Percentiles rank a stretch among this genome's conserved stretches.
phyloP scores from a whole-genome alignment of 2,888 invertebrate genomes.

The Conchocele bisecta region DNA sequence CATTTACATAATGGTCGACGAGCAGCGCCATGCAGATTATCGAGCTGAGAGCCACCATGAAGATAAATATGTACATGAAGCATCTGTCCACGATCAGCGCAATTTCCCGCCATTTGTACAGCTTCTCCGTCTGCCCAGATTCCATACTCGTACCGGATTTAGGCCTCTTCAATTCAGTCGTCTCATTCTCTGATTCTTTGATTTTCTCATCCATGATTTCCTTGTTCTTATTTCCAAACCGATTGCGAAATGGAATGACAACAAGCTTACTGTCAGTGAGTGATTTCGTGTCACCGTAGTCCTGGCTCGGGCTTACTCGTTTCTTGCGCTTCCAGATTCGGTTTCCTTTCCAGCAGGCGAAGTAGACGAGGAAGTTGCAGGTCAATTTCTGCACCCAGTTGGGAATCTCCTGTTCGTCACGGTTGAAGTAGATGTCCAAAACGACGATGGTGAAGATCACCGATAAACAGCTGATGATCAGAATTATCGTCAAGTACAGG shows the following conservation, averaged over 20 bases:
- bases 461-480: constrained; percentile 49
- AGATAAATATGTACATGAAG: constrained; percentile 51
- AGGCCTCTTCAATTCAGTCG: not conserved
- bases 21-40: constrained; percentile 28
- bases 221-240: not conserved
- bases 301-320: not conserved
- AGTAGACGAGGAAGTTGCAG: constrained; percentile 21
- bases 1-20: too few relatives aligned
- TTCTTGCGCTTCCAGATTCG: not conserved
- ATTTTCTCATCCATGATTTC: not conserved
- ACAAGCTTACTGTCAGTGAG: not conserved
- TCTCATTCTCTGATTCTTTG: too few relatives aligned
- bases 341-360: constrained; percentile 46
- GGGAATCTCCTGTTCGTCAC: constrained; percentile 47
- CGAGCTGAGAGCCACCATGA: constrained; percentile 16
- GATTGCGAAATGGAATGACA: not conserved
- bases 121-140: constrained; percentile 8
- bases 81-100: constrained; percentile 51
- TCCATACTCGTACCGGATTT: not conserved
- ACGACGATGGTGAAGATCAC: constrained; percentile 54
- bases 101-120: constrained; percentile 51
- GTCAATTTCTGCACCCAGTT: constrained; percentile 44
- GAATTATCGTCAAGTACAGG: constrained; percentile 50
- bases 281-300: not conserved
- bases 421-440: constrained; percentile 53